These are phyloP conservation scores for Chitala chitala DNA, from an alignment of 2,113 vertebrate species.

Conservation along the genomic window DNA sequence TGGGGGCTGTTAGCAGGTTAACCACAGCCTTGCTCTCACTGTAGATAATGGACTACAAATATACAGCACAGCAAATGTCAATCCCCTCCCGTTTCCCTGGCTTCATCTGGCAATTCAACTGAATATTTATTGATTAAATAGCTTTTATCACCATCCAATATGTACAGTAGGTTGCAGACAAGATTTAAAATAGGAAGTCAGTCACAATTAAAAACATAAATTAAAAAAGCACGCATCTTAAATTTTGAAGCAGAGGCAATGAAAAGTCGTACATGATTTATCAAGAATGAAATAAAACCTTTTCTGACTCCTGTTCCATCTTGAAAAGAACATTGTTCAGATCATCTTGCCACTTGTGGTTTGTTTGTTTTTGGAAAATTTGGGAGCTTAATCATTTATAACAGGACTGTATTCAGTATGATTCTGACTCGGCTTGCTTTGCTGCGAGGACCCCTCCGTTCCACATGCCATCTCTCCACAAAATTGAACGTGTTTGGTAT, in stretches of 20 bases:
- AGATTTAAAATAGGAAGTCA: no score
- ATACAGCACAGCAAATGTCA: no score
- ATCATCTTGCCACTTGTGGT: constrained; percentile 66
- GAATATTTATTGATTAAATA: no score
- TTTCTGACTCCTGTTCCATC: constrained; percentile 49
- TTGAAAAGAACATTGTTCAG: constrained; percentile 47
- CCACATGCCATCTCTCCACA: constrained; percentile 74
- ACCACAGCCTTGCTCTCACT: no score
- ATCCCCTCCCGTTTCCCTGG: no score
- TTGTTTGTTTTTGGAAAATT: constrained; percentile 69
- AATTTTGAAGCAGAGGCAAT: no score
- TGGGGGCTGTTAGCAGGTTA: no score
- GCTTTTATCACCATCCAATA: constrained; percentile 35
- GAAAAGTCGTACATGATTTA: constrained; percentile 54
- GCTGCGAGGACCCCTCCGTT: constrained; percentile 80
- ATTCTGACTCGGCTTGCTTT: constrained; percentile 82
- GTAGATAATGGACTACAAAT: no score
- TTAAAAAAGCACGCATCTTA: no score
- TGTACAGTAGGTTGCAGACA: constrained; percentile 45
- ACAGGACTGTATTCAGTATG: constrained; percentile 84
- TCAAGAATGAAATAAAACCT: constrained; percentile 49
- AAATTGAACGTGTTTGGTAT: constrained; percentile 85
- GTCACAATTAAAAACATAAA: neutral
- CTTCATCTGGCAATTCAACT: no score
- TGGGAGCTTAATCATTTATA: constrained; percentile 76